Evolutionary conservation across 2,797 vertebrate genomes (phyloP), one percentile per base, ranked within the genome.

Genomic region (Linurgus olivaceus): DNA sequence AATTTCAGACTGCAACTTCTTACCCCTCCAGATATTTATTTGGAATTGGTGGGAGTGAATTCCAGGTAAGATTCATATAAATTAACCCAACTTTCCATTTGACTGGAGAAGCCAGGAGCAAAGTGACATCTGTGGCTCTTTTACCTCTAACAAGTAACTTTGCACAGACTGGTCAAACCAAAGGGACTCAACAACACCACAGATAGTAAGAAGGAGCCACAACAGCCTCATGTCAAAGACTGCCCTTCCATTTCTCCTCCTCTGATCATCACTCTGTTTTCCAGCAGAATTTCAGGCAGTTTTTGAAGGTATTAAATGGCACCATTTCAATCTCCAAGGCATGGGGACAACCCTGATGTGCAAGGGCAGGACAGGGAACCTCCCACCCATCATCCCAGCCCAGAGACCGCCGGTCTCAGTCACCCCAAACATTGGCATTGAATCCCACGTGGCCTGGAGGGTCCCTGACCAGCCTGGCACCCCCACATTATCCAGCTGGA

Each of bases 61-160:
- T 87, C 68, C 45, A 48, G 24, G 20, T 9, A 55, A 68, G 59
- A 33, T 44, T 70, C 33, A 47, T 1, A 58, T 55, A 90, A 57
- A 76, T 66, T 55, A 81, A 86, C 80, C 61, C 59, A 93, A 21
- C n/a, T 28, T 93, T 68, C 42, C 51, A 29, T 83, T n/a, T n/a
- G 7, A 48, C 52, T 20, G n/a, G 28, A 55, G 52, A 29, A 70
- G 11, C 24, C 26, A 52, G 63, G 45, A 82, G 42, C 21, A 65
- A 86, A 78, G 50, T 10, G 38, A 61, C 31, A 54, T 20, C 20
- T 3, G 3, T 5, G 24, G 35, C 11, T 84, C 17, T 33, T 77
- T 70, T 14, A 51, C 20, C 50, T 83, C 35, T 31, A 37, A 42
- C 6, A 12, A 74, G 26, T 10, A 55, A 10, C 26, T 78, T 47